Evolutionary conservation across 2,113 vertebrate species (phyloP).

Genomic region (Gymnocephalus cernua): DNA sequence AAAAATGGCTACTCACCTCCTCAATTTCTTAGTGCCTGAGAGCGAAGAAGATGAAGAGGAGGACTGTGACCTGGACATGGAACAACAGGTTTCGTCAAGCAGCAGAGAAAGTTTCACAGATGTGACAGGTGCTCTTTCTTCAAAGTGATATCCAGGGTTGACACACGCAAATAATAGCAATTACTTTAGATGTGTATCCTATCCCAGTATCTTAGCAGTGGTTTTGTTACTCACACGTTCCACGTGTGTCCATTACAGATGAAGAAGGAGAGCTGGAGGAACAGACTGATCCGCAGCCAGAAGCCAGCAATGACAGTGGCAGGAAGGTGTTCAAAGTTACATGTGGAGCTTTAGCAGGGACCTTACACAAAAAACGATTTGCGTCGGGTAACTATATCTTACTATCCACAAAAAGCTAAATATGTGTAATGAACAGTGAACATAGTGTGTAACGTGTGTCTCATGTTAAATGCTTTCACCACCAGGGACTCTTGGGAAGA

Average conservation of each 20-base stretch:
- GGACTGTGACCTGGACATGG: slow-evolving; percentile 1
- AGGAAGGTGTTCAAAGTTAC: slow-evolving; percentile 62
- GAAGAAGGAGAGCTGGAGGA: slow-evolving; percentile 30
- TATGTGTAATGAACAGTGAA: too few species aligned
- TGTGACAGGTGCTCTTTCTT: slow-evolving; percentile 35
- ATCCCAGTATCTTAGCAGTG: not conserved
- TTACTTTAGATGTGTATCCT: not conserved
- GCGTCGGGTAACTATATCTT: slow-evolving; percentile 65
- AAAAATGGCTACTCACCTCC: not conserved
- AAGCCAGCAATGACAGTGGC: not conserved
- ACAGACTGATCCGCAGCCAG: not conserved
- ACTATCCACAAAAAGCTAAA: not conserved
- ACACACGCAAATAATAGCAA: not conserved
- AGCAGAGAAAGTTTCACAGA: not conserved
- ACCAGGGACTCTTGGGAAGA: slow-evolving; percentile 70
- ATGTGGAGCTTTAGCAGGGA: slow-evolving; percentile 62
- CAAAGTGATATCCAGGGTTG: not conserved
- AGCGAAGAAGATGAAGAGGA: slow-evolving; percentile 34
- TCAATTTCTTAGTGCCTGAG: not conserved
- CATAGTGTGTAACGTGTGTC: not conserved
- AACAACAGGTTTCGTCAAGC: slow-evolving; percentile 1
- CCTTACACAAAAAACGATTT: slow-evolving; percentile 73
- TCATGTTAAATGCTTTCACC: not conserved
- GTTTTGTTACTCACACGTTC: not conserved
- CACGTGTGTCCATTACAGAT: slow-evolving; percentile 3